Percentiles rank a stretch among this genome's conserved stretches.
Conservation (phyloP, 1,140 invertebrate species). For the Heterodera schachtii region DNA sequence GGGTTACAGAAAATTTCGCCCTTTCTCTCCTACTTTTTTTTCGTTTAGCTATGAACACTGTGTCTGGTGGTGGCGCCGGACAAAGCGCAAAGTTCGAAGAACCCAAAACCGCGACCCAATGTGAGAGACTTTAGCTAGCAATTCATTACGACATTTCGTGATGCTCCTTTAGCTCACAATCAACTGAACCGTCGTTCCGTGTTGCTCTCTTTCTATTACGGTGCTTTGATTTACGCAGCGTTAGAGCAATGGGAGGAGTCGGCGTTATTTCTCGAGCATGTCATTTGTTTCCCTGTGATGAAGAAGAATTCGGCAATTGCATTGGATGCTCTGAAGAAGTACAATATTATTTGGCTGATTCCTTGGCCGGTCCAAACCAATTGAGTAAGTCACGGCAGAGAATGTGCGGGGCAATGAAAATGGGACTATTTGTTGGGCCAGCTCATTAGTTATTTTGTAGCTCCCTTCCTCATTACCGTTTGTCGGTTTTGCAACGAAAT, state of each 20-base stretch:
- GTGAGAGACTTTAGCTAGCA: background rate
- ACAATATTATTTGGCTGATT: constrained; percentile 40
- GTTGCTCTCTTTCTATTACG: constrained; percentile 42
- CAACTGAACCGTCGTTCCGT: constrained; percentile 22
- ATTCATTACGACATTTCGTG: too few relatives aligned
- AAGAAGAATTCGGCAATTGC: constrained; percentile 38
- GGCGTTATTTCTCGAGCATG: constrained; percentile 34
- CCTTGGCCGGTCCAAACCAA: constrained; percentile 31
- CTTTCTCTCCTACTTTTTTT: background rate
- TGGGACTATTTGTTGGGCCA: background rate
- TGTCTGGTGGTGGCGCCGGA: constrained; percentile 19
- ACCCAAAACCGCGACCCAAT: constrained; percentile 3
- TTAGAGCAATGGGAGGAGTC: constrained; percentile 35
- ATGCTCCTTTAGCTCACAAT: background rate
- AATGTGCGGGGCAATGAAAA: background rate
- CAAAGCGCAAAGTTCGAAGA: constrained; percentile 4
- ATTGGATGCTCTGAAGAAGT: constrained; percentile 39
- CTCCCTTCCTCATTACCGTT: constrained; percentile 23
- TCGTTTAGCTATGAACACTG: constrained; percentile 12
- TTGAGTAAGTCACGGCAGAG: constrained; percentile 15
- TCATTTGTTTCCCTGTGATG: constrained; percentile 36
- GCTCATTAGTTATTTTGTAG: constrained; percentile 16
- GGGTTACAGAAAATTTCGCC: background rate
- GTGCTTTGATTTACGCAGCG: constrained; percentile 37
- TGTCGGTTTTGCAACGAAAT: constrained; percentile 23